Conservation (phyloP, 2,888 invertebrate species). For the Saturnia pavonia region DNA sequence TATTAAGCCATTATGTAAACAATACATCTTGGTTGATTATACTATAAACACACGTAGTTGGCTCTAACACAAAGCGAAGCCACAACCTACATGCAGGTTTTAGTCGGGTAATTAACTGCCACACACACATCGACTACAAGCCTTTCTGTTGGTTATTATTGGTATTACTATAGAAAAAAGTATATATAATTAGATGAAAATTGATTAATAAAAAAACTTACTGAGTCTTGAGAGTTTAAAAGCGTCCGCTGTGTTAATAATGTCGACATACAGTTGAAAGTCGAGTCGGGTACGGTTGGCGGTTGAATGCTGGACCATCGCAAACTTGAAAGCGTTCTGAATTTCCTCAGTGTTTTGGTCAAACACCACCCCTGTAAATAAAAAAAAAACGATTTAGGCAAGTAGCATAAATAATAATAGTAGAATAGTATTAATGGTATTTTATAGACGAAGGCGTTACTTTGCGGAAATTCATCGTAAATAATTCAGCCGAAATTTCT, state of each 20-base stretch:
- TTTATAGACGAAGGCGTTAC: no score
- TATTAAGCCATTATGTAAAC: background rate
- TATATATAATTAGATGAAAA: background rate
- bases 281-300: constrained; percentile 89
- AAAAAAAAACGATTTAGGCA: background rate
- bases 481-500: no score
- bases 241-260: constrained; percentile 95
- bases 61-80: constrained; percentile 1
- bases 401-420: no score
- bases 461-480: no score
- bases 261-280: constrained; percentile 91
- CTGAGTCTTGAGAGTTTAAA: constrained; percentile 94
- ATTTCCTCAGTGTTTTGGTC: constrained; percentile 94
- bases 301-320: constrained; percentile 89
- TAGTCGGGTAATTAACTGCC: background rate
- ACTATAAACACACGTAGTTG: background rate
- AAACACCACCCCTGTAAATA: constrained; percentile 87
- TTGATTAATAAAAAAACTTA: constrained; percentile 78
- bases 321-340: constrained; percentile 93
- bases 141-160: background rate
- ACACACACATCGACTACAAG: background rate
- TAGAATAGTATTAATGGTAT: no score
- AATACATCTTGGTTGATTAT: no score
- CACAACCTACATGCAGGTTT: constrained; percentile 1
- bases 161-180: background rate